Evolutionary conservation across 2,797 vertebrate genomes (phyloP).

Genomic region (Babyrousa celebensis): DNA sequence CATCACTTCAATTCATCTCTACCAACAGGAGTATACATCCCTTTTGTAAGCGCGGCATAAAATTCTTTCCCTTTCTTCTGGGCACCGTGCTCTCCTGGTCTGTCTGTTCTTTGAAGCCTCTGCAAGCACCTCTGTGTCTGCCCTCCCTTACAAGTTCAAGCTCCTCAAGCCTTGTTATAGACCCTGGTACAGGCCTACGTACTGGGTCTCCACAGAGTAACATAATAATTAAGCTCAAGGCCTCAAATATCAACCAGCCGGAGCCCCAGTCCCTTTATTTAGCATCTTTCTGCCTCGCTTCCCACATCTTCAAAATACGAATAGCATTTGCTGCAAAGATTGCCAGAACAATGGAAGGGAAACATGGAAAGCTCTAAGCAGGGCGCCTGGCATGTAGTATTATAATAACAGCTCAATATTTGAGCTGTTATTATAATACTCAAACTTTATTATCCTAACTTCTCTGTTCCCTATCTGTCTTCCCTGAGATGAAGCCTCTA

Average conservation of each 20-base stretch:
- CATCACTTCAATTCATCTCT: not conserved
- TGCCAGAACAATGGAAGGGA: not conserved
- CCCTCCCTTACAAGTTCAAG: constrained; percentile 6
- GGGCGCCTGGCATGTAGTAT: not conserved
- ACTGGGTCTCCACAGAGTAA: not conserved
- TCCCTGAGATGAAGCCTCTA: not conserved
- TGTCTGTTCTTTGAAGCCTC: constrained; percentile 23
- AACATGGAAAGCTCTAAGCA: constrained; percentile 1
- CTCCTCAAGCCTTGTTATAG: not conserved
- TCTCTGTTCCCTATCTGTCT: not conserved
- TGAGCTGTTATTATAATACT: not conserved
- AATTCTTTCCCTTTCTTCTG: not conserved
- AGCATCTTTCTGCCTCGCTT: not conserved
- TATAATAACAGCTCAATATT: not conserved
- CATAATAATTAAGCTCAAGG: not conserved
- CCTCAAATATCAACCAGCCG: not conserved
- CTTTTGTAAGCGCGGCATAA: not conserved
- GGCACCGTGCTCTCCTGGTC: not conserved
- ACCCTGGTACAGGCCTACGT: not conserved
- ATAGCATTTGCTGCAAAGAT: not conserved
- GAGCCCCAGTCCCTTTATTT: not conserved
- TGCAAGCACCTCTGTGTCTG: not conserved
- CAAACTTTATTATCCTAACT: not conserved
- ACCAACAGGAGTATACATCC: not conserved
- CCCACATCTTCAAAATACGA: constrained; percentile 37